These are phyloP conservation scores for Napeogenes sylphis DNA, from an alignment of 2,888 invertebrate species.

Conservation along the genomic window DNA sequence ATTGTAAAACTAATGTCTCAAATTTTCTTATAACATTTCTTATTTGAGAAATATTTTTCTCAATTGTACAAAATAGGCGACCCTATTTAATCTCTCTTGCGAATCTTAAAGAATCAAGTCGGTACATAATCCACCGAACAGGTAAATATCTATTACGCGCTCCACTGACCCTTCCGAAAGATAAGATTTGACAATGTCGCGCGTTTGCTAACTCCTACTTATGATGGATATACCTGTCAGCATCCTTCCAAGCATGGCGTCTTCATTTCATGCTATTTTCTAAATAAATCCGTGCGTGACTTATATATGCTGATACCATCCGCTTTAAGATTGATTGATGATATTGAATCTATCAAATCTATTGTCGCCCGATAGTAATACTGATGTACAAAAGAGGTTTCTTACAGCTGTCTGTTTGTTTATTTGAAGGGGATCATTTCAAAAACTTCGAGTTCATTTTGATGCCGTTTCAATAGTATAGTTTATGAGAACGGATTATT, in stretches of 20 bases:
- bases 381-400: conserved; percentile 20
- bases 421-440: no score
- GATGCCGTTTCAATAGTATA: no score
- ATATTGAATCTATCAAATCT: conserved; percentile 12
- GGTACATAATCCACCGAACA: conserved; percentile 62
- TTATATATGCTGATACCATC: conserved; percentile 29
- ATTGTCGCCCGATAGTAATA: no score
- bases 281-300: conserved; percentile 57
- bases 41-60: no score
- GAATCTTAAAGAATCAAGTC: conserved; percentile 63
- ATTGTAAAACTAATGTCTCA: no score
- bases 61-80: conserved; percentile 34
- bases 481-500: no score
- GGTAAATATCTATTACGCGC: conserved; percentile 77
- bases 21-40: no score
- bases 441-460: no score
- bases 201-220: conserved; percentile 41
- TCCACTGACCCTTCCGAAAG: conserved; percentile 57
- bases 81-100: conserved; percentile 54
- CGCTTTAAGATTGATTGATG: conserved; percentile 38
- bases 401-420: neutral
- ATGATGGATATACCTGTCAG: conserved; percentile 65
- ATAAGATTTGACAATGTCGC: conserved; percentile 64
- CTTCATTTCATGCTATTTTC: conserved; percentile 64
- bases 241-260: conserved; percentile 48